Conservation (phyloP, 2,888 invertebrate genomes). For the Conomelus anceps region DNA sequence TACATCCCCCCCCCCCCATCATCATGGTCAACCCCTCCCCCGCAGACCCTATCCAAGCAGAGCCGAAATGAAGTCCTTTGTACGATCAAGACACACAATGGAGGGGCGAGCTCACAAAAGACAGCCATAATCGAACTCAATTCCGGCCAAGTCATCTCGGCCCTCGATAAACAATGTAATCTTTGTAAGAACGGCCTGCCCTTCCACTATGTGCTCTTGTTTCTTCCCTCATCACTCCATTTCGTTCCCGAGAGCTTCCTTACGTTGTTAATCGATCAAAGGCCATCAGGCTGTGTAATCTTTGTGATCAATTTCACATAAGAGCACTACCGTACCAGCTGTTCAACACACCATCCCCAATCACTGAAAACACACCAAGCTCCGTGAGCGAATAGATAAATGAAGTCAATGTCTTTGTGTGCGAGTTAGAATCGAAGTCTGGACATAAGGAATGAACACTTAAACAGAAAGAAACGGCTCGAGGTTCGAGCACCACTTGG, state of each 20-base stretch:
- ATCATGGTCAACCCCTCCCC: too few relatives aligned
- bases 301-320: constrained; percentile 16
- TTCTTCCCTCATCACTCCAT: not conserved
- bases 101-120: constrained; percentile 17
- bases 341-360: not conserved
- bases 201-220: constrained; percentile 10
- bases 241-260: not conserved
- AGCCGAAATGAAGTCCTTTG: constrained; percentile 19
- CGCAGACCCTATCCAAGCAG: not conserved
- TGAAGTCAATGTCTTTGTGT: not conserved
- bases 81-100: constrained; percentile 16
- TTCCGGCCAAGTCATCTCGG: constrained; percentile 20
- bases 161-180: constrained; percentile 20
- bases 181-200: constrained; percentile 2
- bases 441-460: not conserved
- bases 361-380: not conserved
- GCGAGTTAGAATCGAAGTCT: not conserved
- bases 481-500: not conserved
- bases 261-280: not conserved
- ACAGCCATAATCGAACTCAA: constrained; percentile 21
- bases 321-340: not conserved
- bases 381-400: not conserved
- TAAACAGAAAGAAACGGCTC: not conserved
- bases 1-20: not conserved
- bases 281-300: constrained; percentile 12